A percentile compares a stretch with the other conserved stretches of the same genome.
phyloP scores from a whole-genome alignment of 2,113 vertebrate species.

The Rattus norvegicus region GRCr8 NC_086023.1:115877501-115878000 shows the following conservation, averaged over 20 bases:
- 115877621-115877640: neutral
- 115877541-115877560: neutral
- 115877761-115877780: constrained; percentile 27
- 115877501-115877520: neutral
- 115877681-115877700: neutral
- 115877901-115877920: constrained; percentile 80
- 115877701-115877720: neutral
- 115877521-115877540: neutral
- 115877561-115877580: constrained; percentile 51
- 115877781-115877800: neutral
- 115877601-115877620: neutral
- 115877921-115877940: constrained; percentile 85
- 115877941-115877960: constrained; percentile 89
- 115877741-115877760: neutral
- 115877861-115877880: constrained; percentile 58
- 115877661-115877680: neutral
- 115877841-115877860: constrained; percentile 80
- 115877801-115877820: constrained; percentile 17
- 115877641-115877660: neutral
- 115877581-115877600: neutral
- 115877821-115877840: constrained; percentile 68
- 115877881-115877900: constrained; percentile 75
- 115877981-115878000: constrained; percentile 86
- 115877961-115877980: constrained; percentile 84
- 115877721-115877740: neutral